phyloP scores from a whole-genome alignment of 2,113 vertebrate species.

The Brienomyrus longianalis region DNA sequence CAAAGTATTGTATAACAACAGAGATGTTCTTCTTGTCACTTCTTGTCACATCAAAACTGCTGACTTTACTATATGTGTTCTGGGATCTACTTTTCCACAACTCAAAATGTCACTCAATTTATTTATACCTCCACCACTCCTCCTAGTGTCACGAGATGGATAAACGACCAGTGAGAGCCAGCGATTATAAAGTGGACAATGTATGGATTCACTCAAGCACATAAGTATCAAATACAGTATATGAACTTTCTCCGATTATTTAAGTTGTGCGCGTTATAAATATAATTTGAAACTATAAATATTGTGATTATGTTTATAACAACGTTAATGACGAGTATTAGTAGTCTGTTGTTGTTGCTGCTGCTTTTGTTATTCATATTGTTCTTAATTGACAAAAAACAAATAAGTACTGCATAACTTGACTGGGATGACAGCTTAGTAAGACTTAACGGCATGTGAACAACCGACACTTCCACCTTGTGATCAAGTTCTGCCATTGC shows the following conservation, averaged over 20 bases:
- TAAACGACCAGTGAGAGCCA: neutral
- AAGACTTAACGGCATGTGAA: neutral
- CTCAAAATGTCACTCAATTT: constrained; percentile 51
- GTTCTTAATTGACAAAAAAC: neutral
- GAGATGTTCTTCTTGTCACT: neutral
- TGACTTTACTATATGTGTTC: neutral
- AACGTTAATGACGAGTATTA: neutral
- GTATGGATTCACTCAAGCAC: neutral
- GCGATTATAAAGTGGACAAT: neutral
- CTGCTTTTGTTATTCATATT: neutral
- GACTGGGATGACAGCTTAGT: neutral
- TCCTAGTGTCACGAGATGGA: neutral
- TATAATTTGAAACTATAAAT: neutral
- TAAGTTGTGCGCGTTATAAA: neutral
- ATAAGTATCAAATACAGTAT: neutral
- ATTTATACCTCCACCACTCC: neutral
- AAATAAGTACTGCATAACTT: neutral
- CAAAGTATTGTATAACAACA: constrained; percentile 38
- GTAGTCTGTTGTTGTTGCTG: neutral
- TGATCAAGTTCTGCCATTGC: neutral
- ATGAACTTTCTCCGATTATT: neutral
- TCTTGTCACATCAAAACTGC: neutral
- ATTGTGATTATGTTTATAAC: neutral
- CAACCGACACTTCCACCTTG: neutral
- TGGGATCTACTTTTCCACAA: constrained; percentile 45